A percentile compares a stretch with the other conserved stretches of the same genome.
Evolutionary conservation across 1,140 invertebrate genomes (phyloP).

Genomic region (Lepidurus apus): DNA sequence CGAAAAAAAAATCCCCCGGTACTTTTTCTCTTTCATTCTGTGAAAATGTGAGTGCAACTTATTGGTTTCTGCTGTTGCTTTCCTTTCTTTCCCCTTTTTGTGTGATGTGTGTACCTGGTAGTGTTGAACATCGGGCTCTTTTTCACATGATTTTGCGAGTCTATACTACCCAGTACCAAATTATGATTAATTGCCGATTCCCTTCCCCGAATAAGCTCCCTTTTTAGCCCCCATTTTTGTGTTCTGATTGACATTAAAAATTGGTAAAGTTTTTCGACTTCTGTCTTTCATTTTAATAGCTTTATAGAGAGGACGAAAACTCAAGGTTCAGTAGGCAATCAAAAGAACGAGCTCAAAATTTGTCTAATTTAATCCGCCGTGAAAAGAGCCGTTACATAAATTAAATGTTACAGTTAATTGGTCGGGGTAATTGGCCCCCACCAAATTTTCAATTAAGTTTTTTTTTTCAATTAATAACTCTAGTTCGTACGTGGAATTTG

Average conservation of each 20-base stretch:
- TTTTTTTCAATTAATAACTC: too few species aligned
- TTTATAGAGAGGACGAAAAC: neutral
- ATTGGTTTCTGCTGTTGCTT: conserved; percentile 19
- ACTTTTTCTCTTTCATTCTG: neutral
- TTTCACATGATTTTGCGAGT: conserved; percentile 22
- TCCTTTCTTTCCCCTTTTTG: neutral
- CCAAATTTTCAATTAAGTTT: too few species aligned
- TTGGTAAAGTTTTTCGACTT: conserved; percentile 1
- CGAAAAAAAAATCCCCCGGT: neutral
- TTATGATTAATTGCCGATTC: neutral
- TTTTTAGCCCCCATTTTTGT: conserved; percentile 10
- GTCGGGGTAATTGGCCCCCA: too few species aligned
- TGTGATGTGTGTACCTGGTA: conserved; percentile 5
- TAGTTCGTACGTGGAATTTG: too few species aligned
- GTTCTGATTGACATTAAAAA: conserved; percentile 22
- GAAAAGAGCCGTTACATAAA: too few species aligned
- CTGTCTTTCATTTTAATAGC: neutral
- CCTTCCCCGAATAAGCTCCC: neutral
- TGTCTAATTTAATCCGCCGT: too few species aligned
- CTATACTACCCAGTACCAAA: conserved; percentile 15
- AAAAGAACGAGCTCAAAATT: too few species aligned
- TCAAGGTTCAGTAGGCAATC: too few species aligned
- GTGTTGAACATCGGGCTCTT: neutral
- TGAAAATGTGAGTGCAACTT: conserved; percentile 15
- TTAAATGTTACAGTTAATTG: too few species aligned